Evolutionary conservation across 2,113 vertebrate species (phyloP).

Genomic region (Erinaceus europaeus): DNA sequence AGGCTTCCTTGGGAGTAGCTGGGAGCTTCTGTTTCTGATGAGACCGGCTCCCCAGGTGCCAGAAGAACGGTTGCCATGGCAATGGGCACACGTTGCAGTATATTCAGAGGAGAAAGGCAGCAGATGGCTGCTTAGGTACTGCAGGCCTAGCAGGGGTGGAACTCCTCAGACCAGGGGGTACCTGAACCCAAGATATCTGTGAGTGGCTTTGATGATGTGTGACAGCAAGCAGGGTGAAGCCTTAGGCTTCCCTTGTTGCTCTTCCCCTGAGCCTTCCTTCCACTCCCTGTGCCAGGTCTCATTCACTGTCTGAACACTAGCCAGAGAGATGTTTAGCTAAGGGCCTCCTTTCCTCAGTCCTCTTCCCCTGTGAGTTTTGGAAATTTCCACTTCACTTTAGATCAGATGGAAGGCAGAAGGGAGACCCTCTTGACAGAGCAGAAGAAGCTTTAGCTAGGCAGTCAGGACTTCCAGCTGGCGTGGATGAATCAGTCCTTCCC

Average conservation of each 20-base stretch:
- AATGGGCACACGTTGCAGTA: slow-evolving; percentile 71
- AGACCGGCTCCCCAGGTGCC: slow-evolving; percentile 11
- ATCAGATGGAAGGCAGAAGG: not conserved
- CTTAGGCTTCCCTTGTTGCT: not conserved
- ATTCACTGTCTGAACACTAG: not conserved
- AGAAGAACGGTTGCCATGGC: slow-evolving; percentile 58
- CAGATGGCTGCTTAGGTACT: slow-evolving; percentile 35
- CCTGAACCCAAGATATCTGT: not conserved
- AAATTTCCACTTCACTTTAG: not conserved
- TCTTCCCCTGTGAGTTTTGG: not conserved
- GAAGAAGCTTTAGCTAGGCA: too few relatives aligned
- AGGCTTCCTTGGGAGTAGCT: not conserved
- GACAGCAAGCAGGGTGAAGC: not conserved
- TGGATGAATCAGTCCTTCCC: not conserved
- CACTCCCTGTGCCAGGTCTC: accelerated
- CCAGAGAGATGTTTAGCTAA: not conserved
- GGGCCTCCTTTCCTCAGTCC: not conserved
- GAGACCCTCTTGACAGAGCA: too few relatives aligned
- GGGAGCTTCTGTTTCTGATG: not conserved
- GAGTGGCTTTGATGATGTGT: not conserved
- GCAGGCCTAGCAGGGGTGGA: not conserved
- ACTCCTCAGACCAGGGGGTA: not conserved
- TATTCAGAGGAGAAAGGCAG: slow-evolving; percentile 74
- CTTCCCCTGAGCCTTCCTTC: not conserved
- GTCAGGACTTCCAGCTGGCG: too few relatives aligned